Percentiles rank a stretch among this genome's conserved stretches.
Conservation (phyloP, 2,888 invertebrate species). For the Blera fallax region DNA sequence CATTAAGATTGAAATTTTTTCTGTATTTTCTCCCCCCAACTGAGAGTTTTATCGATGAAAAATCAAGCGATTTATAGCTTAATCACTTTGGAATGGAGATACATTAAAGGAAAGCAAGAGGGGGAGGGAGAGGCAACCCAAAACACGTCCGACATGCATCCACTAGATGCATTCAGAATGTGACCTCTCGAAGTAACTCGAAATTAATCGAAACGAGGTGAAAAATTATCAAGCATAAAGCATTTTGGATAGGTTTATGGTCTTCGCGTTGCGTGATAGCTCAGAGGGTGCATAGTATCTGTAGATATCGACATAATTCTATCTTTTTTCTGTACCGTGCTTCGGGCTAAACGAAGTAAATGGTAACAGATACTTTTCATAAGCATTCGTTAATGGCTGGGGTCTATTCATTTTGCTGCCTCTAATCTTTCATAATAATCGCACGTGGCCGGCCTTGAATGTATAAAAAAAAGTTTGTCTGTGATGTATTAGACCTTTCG, state of each 20-base stretch:
- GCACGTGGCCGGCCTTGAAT: slow-evolving; percentile 9
- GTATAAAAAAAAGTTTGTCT: background rate
- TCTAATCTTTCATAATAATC: background rate
- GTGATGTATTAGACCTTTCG: slow-evolving; percentile 18
- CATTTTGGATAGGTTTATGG: background rate
- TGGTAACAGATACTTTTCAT: slow-evolving; percentile 27
- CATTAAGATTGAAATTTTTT: background rate
- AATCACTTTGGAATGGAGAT: background rate
- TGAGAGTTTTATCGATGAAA: slow-evolving; percentile 9
- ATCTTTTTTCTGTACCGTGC: background rate
- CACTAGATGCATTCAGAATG: background rate
- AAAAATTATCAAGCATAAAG: background rate
- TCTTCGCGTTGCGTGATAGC: background rate
- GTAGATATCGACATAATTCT: background rate
- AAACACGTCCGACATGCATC: background rate
- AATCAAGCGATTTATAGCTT: slow-evolving; percentile 22
- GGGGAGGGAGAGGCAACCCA: background rate
- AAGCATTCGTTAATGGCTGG: background rate
- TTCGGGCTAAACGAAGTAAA: background rate
- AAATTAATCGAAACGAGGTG: background rate
- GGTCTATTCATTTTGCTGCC: background rate
- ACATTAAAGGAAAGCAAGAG: too few species aligned
- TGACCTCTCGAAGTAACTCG: background rate
- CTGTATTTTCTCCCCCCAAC: background rate
- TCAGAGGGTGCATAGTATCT: background rate